Evolutionary conservation across 2,797 vertebrate species (phyloP), one percentile per base, ranked within the genome.

Genomic region (Catostomus latipinnis): DNA sequence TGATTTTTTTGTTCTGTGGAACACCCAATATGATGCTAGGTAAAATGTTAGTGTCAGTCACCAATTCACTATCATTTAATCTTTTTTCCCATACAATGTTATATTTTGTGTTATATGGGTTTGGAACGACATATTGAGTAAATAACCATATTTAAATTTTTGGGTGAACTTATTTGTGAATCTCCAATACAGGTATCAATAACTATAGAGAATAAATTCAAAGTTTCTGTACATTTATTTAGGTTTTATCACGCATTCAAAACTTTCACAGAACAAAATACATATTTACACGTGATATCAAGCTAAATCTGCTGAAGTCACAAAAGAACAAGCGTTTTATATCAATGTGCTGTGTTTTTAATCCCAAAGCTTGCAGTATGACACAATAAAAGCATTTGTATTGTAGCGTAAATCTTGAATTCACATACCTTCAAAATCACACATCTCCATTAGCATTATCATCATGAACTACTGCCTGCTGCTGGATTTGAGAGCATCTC

Each of bases 181-280:
- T 34, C 34, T 34, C 34, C 34, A 34, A 73, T 6, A 8, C 6
- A 22, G 4, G 11, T 49, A 46, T 78, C 9, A 71, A 12, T 8
- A 34, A 66, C 3, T 48, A 34, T 69, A 67, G n/a, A 12, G 7
- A 57, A 56, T 11, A 3, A 6, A 43, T 10, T 76, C 22, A 1
- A 53, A 58, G 65, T 78, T 75, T 53, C 65, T 78, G 72, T 71
- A 61, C 69, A 84, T 84, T 86, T 86, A 86, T 86, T 82, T 18
- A 50, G 50, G 11, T 74, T 74, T 57, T 45, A 6, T 0, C 71
- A 72, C 22, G 60, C 48, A 67, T 61, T 74, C 14, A 80, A 80
- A 77, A 48, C 69, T 22, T 65, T 48, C 62, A 82, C 76, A 78
- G 43, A 82, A 78, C 75, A 80, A 80, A 84, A 80, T 73, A 80